Conservation (phyloP, 2,797 vertebrate species). For the Netta rufina region DNA sequence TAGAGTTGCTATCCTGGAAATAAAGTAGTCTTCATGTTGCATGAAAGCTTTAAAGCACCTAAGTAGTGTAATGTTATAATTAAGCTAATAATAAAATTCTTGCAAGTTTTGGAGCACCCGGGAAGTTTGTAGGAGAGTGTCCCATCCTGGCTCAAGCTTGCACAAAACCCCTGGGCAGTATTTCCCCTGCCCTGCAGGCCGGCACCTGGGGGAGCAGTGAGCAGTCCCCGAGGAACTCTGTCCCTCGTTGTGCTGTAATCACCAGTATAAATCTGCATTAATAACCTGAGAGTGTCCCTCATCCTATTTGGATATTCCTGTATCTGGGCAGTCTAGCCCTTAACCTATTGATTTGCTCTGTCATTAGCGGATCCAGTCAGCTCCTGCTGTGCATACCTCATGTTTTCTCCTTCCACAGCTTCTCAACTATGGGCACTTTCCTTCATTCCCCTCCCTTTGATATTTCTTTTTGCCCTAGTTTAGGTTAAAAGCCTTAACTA, state of each 20-base stretch:
- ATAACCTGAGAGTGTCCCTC: neutral
- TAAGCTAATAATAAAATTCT: neutral
- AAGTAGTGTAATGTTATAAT: neutral
- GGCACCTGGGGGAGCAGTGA: neutral
- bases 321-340: neutral
- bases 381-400: accelerated
- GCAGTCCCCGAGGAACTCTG: neutral
- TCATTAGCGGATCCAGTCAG: neutral
- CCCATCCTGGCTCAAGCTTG: neutral
- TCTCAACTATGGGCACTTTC: accelerated
- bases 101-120: neutral
- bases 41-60: neutral
- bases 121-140: neutral
- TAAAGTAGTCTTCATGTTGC: neutral
- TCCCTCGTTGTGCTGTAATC: neutral
- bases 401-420: neutral
- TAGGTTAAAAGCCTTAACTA: constrained; percentile 3
- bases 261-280: neutral
- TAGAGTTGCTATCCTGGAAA: neutral
- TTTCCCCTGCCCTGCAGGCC: neutral
- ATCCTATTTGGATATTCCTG: neutral
- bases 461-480: neutral
- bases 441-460: neutral
- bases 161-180: accelerated
- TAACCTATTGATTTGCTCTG: neutral